These are phyloP conservation scores for Rachycentron canadum DNA, from an alignment of 2,797 vertebrate species.

Conservation along the genomic window DNA sequence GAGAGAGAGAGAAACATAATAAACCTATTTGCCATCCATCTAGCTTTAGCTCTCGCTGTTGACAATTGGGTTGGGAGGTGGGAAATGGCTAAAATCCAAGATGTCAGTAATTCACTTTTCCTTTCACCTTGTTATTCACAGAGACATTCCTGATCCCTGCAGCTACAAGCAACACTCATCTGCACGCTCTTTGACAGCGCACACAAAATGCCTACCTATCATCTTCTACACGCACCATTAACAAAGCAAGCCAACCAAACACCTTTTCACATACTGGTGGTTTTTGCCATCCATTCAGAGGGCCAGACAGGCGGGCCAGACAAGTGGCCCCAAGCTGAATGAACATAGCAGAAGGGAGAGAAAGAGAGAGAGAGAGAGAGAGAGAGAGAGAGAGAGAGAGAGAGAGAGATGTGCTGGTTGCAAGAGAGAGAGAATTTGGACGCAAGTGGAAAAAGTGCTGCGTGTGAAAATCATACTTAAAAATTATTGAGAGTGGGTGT, in stretches of 20 bases:
- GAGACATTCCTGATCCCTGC: constrained; percentile 50
- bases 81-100: constrained; percentile 52
- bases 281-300: constrained; percentile 67
- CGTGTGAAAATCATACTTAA: constrained; percentile 43
- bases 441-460: constrained; percentile 30
- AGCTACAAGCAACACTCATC: constrained; percentile 48
- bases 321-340: constrained; percentile 58
- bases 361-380: constrained; percentile 23
- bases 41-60: constrained; percentile 56
- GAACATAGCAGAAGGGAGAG: constrained; percentile 26
- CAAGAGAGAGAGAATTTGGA: constrained; percentile 22
- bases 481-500: constrained; percentile 48
- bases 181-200: constrained; percentile 26
- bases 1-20: constrained; percentile 33
- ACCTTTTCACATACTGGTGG: constrained; percentile 65
- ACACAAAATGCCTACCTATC: constrained; percentile 60
- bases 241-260: constrained; percentile 68
- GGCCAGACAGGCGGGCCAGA: constrained; percentile 44
- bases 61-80: constrained; percentile 42
- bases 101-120: constrained; percentile 61
- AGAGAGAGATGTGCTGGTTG: background rate
- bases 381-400: constrained; percentile 20
- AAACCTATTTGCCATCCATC: constrained; percentile 63
- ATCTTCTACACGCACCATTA: constrained; percentile 65
- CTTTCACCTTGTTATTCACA: constrained; percentile 62